These are phyloP conservation scores for Daktulosphaira vitifoliae DNA, from an alignment of 1,140 invertebrate species.

Conservation along the genomic window DNA sequence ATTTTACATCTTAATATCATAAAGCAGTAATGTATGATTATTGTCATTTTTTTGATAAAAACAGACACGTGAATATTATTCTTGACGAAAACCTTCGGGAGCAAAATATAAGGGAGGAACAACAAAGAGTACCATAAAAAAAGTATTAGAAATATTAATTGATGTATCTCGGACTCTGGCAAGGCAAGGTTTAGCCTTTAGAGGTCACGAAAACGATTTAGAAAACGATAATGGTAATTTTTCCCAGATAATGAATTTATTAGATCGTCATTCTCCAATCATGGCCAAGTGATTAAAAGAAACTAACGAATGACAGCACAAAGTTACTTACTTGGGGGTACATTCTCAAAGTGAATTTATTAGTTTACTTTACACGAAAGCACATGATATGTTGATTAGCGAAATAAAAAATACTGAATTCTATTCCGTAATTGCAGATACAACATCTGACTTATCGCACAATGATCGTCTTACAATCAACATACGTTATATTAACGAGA, in stretches of 20 bases:
- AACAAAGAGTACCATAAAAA: conserved; percentile 19
- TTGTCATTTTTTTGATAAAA: conserved; percentile 17
- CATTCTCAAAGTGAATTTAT: conserved; percentile 35
- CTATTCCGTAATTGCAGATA: conserved; percentile 17
- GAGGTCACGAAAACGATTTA: conserved; percentile 2
- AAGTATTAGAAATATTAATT: conserved; percentile 18
- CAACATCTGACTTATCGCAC: conserved; percentile 10
- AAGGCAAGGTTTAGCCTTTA: conserved; percentile 16
- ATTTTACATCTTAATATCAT: conserved; percentile 18
- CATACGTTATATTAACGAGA: conserved; percentile 11
- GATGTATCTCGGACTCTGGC: neutral
- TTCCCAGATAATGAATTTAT: conserved; percentile 12
- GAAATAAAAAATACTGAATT: conserved; percentile 23
- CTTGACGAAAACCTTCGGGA: conserved; percentile 13
- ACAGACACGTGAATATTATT: conserved; percentile 9
- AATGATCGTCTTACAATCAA: conserved; percentile 14
- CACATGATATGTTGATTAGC: conserved; percentile 10
- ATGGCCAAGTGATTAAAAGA: conserved; percentile 19
- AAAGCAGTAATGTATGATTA: conserved; percentile 20
- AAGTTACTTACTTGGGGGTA: conserved; percentile 10
- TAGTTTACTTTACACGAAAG: conserved; percentile 6
- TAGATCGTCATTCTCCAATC: conserved; percentile 10
- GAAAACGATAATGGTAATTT: conserved; percentile 22
- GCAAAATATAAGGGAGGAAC: conserved; percentile 10
- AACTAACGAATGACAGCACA: neutral